Base-by-base conservation (phyloP, 2,888 invertebrate genomes). In the Stenichneumon culpator region DNA sequence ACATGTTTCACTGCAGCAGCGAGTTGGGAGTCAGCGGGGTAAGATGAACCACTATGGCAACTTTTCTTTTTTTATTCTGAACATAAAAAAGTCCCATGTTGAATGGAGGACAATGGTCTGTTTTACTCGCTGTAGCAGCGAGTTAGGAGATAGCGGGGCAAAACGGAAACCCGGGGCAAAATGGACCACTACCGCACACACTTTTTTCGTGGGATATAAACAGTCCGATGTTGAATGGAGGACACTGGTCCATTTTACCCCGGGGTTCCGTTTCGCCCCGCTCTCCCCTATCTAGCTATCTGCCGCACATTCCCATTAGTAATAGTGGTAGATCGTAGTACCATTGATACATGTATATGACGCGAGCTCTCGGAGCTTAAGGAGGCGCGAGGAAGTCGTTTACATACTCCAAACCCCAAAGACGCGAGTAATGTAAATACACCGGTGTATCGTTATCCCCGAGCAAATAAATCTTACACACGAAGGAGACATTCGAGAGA, bases 351-450 rank as follows among this genome's bases (percentile, higher is more conserved):
- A 16, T 36, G 57, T 5, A 25, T 70, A 60, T n/a, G 25, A 39
- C 73, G 39, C 25, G 47, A 22, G 22, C 54, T 68, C 60, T 47
- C n/a, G 69, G 22, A 39, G 19, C 22, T 57, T 39, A 19, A 80
- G 57, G 52, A 65, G 83, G 44, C 77, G 65, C 54, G 63, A 83
- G 83, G 83, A 86, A 86, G 80, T 80, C 83, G 68, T 79, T 83
- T 79, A 36, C 83, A 83, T 80, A 80, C 75, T 83, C 36, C 79
- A 54, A 73, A 83, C 39, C 67, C 79, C 60, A 54, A 63, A 77
- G 72, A 57, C 63, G 67, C 74, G 75, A 80, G 83, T 83, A 75
- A 80, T 77, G 77, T 68, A 77, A 84, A 84, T 83, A 70, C 54
- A 32, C 39, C 28, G 11, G 19, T 78, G 78, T 60, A 47, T 83